Evolutionary conservation across 2,888 invertebrate genomes (phyloP), one percentile per base, ranked within the genome.

Genomic region (Bombyx huttoni): DNA sequence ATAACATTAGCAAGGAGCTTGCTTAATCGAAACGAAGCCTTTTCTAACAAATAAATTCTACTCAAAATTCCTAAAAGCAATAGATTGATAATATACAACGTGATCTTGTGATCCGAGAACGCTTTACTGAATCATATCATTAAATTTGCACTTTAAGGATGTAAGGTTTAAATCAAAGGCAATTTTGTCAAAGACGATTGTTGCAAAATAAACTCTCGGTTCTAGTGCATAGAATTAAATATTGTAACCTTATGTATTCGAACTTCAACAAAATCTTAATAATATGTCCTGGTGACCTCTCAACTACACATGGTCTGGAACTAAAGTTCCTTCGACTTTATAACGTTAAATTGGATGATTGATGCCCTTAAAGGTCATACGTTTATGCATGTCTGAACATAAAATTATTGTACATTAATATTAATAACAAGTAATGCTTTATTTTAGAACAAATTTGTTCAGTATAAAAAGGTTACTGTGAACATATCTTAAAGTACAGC

Each of bases 61-160:
- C 69, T 71, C 73, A 68, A 68, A 58, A 65, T 73, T 75, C 69
- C 63, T 65, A 72, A 70, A 67, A 71, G 59, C 59, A 65, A 61
- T 53, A 63, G 61, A 73, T 73, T 75, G 73, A 76, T 75, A 78
- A 7, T 12, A 75, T 75, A 62, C 65, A 67, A 69, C 61, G 68
- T 62, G 61, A 58, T 75, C 67, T 63, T 64, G 66, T 55, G 67
- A 72, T 62, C 65, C 64, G 60, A 65, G 68, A 73, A 67, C 67
- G 70, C 66, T 77, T 75, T 67, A 57, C 62, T 58, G 60, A 63
- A 75, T 71, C 73, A 64, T 66, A 67, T 69, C 58, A 80, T 82
- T 79, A 78, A 52, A 76, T 76, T 75, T 79, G 78, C 70, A 77
- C 67, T 81, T 81, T 79, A 55, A 62, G 50, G 58, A 62, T 40